phyloP scores from a whole-genome alignment of 2,113 vertebrate genomes.

The Tyrannus savana region DNA sequence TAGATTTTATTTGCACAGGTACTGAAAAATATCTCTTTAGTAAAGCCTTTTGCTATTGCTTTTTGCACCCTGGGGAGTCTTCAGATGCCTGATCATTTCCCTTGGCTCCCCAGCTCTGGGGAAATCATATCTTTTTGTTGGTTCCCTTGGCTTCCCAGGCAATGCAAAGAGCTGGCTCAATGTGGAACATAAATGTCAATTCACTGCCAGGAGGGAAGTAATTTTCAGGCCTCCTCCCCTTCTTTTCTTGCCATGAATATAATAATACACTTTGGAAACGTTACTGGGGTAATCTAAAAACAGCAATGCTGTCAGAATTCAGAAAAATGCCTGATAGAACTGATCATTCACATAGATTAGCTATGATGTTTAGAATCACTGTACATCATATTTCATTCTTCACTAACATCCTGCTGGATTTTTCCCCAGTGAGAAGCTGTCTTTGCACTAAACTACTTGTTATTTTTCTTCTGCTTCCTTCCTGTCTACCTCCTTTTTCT shows the following conservation, averaged over 20 bases:
- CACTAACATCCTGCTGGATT: neutral
- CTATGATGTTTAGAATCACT: neutral
- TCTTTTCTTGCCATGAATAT: constrained; percentile 41
- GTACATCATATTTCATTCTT: constrained; percentile 31
- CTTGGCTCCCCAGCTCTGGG: constrained; percentile 24
- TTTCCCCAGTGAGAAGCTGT: neutral
- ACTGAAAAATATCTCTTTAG: neutral
- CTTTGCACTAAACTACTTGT: neutral
- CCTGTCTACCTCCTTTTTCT: neutral
- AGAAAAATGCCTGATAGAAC: constrained; percentile 34
- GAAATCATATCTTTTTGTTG: constrained; percentile 54
- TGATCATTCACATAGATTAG: neutral
- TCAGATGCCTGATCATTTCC: constrained; percentile 42
- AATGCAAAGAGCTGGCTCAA: constrained; percentile 20
- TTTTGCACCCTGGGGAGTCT: constrained; percentile 31
- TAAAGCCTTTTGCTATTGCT: constrained; percentile 49
- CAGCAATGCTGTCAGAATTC: constrained; percentile 30
- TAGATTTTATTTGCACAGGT: constrained; percentile 43
- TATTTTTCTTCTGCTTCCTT: neutral
- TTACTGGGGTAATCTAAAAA: constrained; percentile 46
- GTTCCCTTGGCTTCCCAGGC: constrained; percentile 47
- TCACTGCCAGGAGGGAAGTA: constrained; percentile 42
- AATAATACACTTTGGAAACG: constrained; percentile 50
- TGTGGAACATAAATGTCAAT: constrained; percentile 40
- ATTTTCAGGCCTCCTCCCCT: constrained; percentile 43